Evolutionary conservation across 2,113 vertebrate genomes (phyloP).

Genomic region (Hippopotamus amphibius): DNA sequence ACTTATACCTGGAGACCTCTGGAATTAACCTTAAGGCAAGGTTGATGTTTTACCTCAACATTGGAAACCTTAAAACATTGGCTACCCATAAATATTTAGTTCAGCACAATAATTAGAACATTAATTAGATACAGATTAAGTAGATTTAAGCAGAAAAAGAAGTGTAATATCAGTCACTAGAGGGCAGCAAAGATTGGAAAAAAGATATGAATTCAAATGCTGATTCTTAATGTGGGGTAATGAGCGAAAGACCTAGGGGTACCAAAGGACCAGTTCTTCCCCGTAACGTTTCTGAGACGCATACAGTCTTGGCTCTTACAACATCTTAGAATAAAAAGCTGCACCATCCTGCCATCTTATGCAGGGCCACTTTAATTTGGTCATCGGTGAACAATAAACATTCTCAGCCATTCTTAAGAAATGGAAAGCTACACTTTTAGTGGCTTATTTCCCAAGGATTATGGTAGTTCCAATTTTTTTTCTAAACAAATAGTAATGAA

Average conservation of each 20-base stretch:
- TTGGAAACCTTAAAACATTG: conserved; percentile 16
- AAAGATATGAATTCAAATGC: conserved; percentile 73
- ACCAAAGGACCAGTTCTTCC: neutral
- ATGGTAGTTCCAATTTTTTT: conserved; percentile 52
- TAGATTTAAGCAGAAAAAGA: neutral
- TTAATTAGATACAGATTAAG: conserved; percentile 41
- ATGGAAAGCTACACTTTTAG: conserved; percentile 35
- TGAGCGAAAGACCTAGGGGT: neutral
- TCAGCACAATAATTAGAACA: neutral
- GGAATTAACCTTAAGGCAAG: neutral
- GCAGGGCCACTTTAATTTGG: conserved; percentile 11
- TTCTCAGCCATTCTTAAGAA: conserved; percentile 48
- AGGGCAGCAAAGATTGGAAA: conserved; percentile 87
- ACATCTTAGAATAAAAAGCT: neutral
- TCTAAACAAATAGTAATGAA: conserved; percentile 71
- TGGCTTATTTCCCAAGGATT: conserved; percentile 41
- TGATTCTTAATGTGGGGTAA: conserved; percentile 34
- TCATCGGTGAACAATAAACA: conserved; percentile 28
- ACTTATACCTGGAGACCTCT: neutral
- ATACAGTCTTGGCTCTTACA: neutral
- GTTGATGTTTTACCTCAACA: neutral
- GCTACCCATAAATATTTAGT: conserved; percentile 21
- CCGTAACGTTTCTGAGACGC: neutral
- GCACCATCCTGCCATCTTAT: neutral
- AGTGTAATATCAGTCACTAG: conserved; percentile 79